Percentiles rank a stretch among this genome's conserved stretches.
phyloP scores from a whole-genome alignment of 1,140 invertebrate species.

The Heliothis virescens region DNA sequence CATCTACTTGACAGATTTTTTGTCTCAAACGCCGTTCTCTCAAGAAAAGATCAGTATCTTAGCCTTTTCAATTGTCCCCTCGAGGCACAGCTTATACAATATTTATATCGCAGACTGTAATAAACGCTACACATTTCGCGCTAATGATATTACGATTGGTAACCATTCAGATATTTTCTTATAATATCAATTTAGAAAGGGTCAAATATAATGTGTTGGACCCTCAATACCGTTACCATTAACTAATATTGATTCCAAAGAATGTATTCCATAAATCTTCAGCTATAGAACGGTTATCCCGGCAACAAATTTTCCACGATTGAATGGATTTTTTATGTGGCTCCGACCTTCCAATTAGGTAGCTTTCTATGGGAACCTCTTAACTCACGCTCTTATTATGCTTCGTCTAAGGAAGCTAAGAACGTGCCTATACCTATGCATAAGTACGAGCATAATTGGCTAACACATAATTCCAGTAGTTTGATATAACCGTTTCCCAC shows the following conservation, averaged over 20 bases:
- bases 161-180: conserved; percentile 20
- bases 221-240: conserved; percentile 30
- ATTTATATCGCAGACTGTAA: conserved; percentile 17
- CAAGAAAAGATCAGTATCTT: conserved; percentile 41
- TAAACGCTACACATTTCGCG: conserved; percentile 8
- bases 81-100: conserved; percentile 15
- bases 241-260: conserved; percentile 35
- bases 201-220: conserved; percentile 26
- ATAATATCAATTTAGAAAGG: conserved; percentile 17
- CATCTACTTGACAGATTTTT: conserved; percentile 46
- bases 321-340: conserved; percentile 61
- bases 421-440: conserved; percentile 51
- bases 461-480: conserved; percentile 25
- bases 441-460: conserved; percentile 6
- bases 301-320: conserved; percentile 53
- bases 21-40: conserved; percentile 37
- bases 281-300: conserved; percentile 41
- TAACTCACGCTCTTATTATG: conserved; percentile 49
- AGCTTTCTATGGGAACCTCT: conserved; percentile 46
- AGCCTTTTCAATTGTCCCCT: conserved; percentile 18
- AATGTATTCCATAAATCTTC: conserved; percentile 37
- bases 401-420: conserved; percentile 45
- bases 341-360: conserved; percentile 64
- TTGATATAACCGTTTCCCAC: conserved; percentile 17
- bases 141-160: conserved; percentile 18